phyloP scores from a whole-genome alignment of 2,888 invertebrate species.

The Synergus itoensis region DNA sequence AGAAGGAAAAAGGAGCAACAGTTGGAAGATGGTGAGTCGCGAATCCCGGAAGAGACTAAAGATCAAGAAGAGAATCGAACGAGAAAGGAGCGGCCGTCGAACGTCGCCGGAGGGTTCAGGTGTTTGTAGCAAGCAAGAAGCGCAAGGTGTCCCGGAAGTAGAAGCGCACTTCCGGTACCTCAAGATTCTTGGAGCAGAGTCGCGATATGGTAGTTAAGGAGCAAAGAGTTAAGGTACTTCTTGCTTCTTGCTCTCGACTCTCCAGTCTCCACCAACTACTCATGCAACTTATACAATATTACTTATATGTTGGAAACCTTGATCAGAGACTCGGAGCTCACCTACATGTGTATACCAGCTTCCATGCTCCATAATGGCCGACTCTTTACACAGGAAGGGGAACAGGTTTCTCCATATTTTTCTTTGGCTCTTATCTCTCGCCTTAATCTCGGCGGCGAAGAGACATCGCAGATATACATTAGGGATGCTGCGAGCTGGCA shows the following conservation, averaged over 20 bases:
- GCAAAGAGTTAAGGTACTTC: conserved; percentile 32
- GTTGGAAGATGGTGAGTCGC: conserved; percentile 50
- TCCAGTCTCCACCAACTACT: background rate
- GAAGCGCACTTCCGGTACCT: conserved; percentile 52
- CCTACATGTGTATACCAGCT: background rate
- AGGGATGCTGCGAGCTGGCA: conserved; percentile 39
- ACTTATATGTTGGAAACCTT: conserved; percentile 8
- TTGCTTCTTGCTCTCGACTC: conserved; percentile 2
- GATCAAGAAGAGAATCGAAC: conserved; percentile 42
- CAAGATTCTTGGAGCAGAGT: conserved; percentile 49
- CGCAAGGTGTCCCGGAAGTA: conserved; percentile 56
- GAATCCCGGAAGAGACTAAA: conserved; percentile 48
- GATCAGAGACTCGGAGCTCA: conserved; percentile 1
- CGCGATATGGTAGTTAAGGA: conserved; percentile 37
- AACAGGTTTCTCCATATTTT: conserved; percentile 73
- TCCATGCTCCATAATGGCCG: conserved; percentile 66
- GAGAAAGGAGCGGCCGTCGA: conserved; percentile 52
- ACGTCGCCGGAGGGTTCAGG: conserved; percentile 57
- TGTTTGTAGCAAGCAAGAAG: conserved; percentile 53
- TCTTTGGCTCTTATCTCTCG: conserved; percentile 64
- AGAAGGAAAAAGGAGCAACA: conserved; percentile 41
- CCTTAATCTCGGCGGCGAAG: conserved; percentile 63
- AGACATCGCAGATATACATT: conserved; percentile 47
- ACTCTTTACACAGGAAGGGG: conserved; percentile 69
- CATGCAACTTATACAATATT: too few relatives aligned